Conservation (phyloP, 1,140 invertebrate species). For the Macrobrachium rosenbergii region DNA sequence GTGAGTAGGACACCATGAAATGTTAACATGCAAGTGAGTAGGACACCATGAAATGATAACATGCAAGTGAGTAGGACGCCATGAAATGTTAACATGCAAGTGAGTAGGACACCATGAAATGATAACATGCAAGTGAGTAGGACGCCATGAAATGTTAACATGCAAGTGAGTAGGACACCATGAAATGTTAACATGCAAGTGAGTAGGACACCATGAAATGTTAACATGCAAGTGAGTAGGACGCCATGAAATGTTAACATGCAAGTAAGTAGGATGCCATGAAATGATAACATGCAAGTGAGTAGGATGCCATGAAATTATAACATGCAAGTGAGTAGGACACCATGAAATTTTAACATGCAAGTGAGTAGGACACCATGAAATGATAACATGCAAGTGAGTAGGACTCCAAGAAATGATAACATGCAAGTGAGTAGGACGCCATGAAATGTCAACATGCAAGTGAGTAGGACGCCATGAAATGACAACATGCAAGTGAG, state of each 20-base stretch:
- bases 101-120: conserved; percentile 70
- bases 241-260: conserved; percentile 71
- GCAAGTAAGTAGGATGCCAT: conserved; percentile 70
- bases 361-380: conserved; percentile 70
- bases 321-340: conserved; percentile 73
- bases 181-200: conserved; percentile 72
- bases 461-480: conserved; percentile 70
- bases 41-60: conserved; percentile 71
- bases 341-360: conserved; percentile 71
- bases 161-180: conserved; percentile 72
- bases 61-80: conserved; percentile 71
- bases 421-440: conserved; percentile 72
- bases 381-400: conserved; percentile 72
- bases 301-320: conserved; percentile 70
- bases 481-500: conserved; percentile 72
- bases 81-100: conserved; percentile 72
- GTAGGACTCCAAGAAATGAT: conserved; percentile 70
- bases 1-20: conserved; percentile 70
- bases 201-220: conserved; percentile 70
- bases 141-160: conserved; percentile 70
- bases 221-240: conserved; percentile 73
- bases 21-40: conserved; percentile 72
- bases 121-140: conserved; percentile 73
- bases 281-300: conserved; percentile 72
- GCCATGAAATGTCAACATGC: conserved; percentile 71